phyloP scores from a whole-genome alignment of 2,113 vertebrate genomes.

The Dryoscopus gambensis region DNA sequence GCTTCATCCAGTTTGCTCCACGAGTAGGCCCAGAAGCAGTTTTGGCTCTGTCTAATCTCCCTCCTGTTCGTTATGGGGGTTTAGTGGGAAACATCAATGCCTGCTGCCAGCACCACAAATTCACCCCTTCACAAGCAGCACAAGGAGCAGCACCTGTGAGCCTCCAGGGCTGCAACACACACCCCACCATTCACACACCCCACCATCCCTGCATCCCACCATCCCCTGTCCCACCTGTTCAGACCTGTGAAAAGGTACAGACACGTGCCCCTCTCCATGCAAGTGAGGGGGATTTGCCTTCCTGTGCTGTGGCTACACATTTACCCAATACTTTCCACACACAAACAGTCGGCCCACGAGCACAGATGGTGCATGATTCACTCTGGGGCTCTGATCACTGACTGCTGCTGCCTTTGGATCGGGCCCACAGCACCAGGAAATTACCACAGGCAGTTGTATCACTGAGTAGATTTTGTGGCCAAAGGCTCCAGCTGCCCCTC shows the following conservation, averaged over 20 bases:
- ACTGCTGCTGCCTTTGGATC: background rate
- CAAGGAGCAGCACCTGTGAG: background rate
- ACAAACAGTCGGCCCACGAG: slow-evolving; percentile 31
- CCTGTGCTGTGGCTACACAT: slow-evolving; percentile 9
- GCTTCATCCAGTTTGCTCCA: background rate
- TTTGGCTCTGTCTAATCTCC: background rate
- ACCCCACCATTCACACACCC: background rate
- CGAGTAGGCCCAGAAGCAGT: background rate
- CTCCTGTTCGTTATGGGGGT: rapidly evolving
- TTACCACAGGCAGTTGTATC: background rate
- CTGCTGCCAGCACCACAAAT: background rate
- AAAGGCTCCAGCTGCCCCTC: slow-evolving; percentile 11
- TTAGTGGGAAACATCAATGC: background rate
- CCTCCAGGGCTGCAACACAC: background rate
- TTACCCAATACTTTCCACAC: slow-evolving; percentile 10
- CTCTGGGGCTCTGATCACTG: background rate
- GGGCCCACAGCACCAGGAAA: background rate
- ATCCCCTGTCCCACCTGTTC: background rate
- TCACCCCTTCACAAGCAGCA: background rate
- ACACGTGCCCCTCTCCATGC: background rate
- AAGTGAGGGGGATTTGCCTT: background rate
- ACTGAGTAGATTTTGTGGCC: background rate
- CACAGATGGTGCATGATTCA: slow-evolving; percentile 57
- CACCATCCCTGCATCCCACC: background rate
- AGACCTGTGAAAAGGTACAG: background rate